These are phyloP conservation scores for Naso thynnoides DNA, from an alignment of 2,797 vertebrate species.

Conservation along the genomic window DNA sequence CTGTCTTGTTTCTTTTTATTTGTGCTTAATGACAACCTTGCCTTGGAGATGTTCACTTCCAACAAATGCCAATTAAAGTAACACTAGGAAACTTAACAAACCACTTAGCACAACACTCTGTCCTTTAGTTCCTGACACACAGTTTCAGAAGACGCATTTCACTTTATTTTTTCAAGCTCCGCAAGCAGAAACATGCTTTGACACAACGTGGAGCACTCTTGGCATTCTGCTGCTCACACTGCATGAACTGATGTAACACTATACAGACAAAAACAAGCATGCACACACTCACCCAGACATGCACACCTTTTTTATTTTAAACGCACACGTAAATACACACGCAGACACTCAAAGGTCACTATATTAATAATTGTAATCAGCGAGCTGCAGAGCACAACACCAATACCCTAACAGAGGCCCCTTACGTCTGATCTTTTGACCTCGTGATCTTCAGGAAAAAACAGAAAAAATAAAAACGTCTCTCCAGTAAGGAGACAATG, in stretches of 20 bases:
- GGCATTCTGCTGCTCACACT: conserved; percentile 34
- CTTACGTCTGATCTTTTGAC: conserved; percentile 49
- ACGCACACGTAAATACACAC: conserved; percentile 14
- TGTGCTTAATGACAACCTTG: conserved; percentile 65
- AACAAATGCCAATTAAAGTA: conserved; percentile 58
- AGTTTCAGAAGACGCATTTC: conserved; percentile 27
- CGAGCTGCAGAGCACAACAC: conserved; percentile 53
- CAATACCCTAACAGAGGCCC: conserved; percentile 51
- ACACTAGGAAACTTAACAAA: conserved; percentile 63
- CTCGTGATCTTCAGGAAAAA: conserved; percentile 61
- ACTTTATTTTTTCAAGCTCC: conserved; percentile 33
- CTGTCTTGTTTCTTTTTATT: conserved; percentile 59
- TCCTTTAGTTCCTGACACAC: conserved; percentile 53
- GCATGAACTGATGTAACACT: conserved; percentile 20
- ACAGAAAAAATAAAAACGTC: conserved; percentile 26
- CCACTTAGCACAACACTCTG: conserved; percentile 56
- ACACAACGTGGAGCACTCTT: conserved; percentile 7
- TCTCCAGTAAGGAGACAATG: conserved; percentile 75
- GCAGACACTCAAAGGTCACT: conserved; percentile 50
- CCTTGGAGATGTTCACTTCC: conserved; percentile 77
- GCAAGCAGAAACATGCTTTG: conserved; percentile 35
- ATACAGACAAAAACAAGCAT: conserved; percentile 16
- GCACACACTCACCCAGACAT: background rate
- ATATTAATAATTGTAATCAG: conserved; percentile 35
- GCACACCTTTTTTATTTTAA: background rate